A percentile compares a stretch with the other conserved stretches of the same genome.
Evolutionary conservation across 2,113 vertebrate species (phyloP).

Genomic region (Opisthocomus hoazin): DNA sequence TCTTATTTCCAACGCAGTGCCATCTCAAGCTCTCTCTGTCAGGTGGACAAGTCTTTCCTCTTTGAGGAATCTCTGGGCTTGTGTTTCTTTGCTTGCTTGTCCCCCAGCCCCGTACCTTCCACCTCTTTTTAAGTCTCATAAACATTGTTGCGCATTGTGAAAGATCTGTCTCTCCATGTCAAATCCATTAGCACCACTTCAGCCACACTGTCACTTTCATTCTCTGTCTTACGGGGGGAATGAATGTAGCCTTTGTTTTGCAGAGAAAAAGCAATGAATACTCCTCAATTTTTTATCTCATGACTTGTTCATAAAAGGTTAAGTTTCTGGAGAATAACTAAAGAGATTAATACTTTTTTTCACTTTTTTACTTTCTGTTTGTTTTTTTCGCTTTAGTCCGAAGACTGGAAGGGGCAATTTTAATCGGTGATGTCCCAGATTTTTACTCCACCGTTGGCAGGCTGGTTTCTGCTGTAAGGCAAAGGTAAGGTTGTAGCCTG

Average conservation of each 20-base stretch:
- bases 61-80: background rate
- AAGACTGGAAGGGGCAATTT: background rate
- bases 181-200: background rate
- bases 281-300: background rate
- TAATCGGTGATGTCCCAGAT: background rate
- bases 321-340: background rate
- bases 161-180: background rate
- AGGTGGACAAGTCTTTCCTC: background rate
- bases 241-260: background rate
- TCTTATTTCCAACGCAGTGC: background rate
- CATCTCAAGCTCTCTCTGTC: background rate
- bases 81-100: background rate
- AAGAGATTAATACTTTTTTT: background rate
- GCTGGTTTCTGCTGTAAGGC: background rate
- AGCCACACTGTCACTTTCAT: background rate
- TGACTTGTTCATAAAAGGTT: background rate
- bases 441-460: background rate
- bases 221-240: background rate
- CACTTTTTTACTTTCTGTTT: background rate
- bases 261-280: background rate
- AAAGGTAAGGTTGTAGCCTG: background rate
- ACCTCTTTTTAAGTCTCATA: background rate
- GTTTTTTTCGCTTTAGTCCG: too few species aligned
- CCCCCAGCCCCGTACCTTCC: fast-evolving
- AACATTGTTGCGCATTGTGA: background rate